Evolutionary conservation across 2,888 invertebrate species (phyloP).

Genomic region (Hyles lineata): DNA sequence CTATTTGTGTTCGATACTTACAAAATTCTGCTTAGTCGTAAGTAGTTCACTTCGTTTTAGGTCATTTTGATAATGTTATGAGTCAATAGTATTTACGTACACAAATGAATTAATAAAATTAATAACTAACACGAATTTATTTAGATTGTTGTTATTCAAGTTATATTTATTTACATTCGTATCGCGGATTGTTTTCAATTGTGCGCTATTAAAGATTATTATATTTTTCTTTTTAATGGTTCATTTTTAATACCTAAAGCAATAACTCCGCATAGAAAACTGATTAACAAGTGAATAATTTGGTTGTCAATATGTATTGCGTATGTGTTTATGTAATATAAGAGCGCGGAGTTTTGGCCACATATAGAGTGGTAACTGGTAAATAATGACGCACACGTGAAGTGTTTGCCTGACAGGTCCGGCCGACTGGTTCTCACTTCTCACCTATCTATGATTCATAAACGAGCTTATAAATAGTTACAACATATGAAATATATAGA

Average conservation of each 20-base stretch:
- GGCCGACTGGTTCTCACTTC: conserved; percentile 29
- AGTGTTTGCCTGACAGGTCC: conserved; percentile 38
- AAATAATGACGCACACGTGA: conserved; percentile 35
- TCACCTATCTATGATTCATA: conserved; percentile 45
- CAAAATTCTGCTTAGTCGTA: conserved; percentile 52
- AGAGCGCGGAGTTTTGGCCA: neutral
- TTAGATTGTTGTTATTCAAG: neutral
- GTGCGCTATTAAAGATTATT: neutral
- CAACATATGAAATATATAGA: conserved; percentile 53
- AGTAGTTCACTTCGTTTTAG: conserved; percentile 57
- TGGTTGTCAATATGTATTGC: neutral
- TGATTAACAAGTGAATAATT: neutral
- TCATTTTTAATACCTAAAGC: too few relatives aligned
- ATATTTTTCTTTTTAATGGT: neutral
- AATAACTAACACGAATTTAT: conserved; percentile 5
- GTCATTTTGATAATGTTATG: conserved; percentile 56
- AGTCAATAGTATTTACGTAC: conserved; percentile 33
- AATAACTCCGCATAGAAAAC: neutral
- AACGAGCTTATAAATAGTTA: conserved; percentile 49
- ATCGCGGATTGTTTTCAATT: neutral
- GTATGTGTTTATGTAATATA: conserved; percentile 18
- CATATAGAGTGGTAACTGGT: conserved; percentile 6
- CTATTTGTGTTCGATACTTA: conserved; percentile 53
- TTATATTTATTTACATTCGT: neutral
- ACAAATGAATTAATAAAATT: neutral